Percentiles rank a stretch among this genome's conserved stretches.
These are phyloP conservation scores for Anaspis maculata DNA, from an alignment of 2,888 invertebrate species.

Conservation along the genomic window DNA sequence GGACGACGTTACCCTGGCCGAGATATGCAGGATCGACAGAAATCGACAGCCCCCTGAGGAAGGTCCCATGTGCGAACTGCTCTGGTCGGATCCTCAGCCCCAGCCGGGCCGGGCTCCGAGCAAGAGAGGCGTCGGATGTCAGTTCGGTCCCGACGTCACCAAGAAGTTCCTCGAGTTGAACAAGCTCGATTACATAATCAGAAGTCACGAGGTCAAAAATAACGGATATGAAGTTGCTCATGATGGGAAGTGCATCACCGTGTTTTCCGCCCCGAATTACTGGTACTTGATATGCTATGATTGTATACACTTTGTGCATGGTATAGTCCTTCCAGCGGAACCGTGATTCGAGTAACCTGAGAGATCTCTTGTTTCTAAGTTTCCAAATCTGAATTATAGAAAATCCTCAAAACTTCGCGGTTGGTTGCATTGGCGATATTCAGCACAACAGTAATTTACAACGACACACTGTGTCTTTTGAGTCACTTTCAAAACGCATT, in stretches of 20 bases:
- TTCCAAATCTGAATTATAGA: no score
- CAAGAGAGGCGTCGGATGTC: slow-evolving; percentile 95
- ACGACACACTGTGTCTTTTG: no score
- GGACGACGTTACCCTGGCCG: slow-evolving; percentile 87
- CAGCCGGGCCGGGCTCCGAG: slow-evolving; percentile 82
- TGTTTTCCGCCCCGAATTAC: slow-evolving; percentile 99
- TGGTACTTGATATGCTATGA: no score
- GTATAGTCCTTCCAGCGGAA: no score
- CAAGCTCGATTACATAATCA: slow-evolving; percentile 84
- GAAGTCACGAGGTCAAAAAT: slow-evolving; percentile 96
- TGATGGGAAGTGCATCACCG: slow-evolving; percentile 93
- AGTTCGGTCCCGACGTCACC: slow-evolving; percentile 98
- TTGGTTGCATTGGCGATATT: no score
- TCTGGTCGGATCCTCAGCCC: slow-evolving; percentile 98
- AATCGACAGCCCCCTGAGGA: slow-evolving; percentile 97
- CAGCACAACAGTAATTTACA: no score
- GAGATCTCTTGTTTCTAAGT: no score
- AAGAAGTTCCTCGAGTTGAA: slow-evolving; percentile 74
- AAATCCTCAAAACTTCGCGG: no score
- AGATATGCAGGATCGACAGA: slow-evolving; percentile 80
- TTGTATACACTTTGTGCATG: no score
- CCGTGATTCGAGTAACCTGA: no score
- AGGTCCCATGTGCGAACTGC: slow-evolving; percentile 92
- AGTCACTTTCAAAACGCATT: no score
- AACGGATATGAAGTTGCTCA: slow-evolving; percentile 95